Evolutionary conservation across 2,113 vertebrate species (phyloP), one percentile per base, ranked within the genome.

Genomic region (Ceyx margarethae): DNA sequence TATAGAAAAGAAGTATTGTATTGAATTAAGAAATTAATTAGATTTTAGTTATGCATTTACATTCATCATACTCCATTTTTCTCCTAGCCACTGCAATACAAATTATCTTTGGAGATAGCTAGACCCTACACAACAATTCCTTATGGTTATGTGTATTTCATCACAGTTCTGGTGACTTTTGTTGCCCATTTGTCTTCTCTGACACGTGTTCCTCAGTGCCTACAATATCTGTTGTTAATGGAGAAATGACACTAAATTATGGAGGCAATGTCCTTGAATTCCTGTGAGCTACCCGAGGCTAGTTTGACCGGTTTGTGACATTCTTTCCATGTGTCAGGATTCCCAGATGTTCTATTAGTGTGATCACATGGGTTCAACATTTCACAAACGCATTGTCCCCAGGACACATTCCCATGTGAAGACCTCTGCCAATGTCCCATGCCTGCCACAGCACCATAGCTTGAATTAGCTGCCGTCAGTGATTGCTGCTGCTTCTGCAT

Each of bases 21-120:
- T 94, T 81, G 56, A 93, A 94, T 96, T 93, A 83, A 95, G 81
- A 94, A 89, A 95, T 96, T 96, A 96, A 92, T 78, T 77, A 74
- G 72, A 35, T 93, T 91, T 92, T 89, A 87, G 72, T 93, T 93
- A 85, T 65, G 35, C n/a, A 31, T 92, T 93, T 89, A 37, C 46
- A 85, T 94, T 85, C 31, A 60, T 95, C 79, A 85, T 21, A 31
- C 28, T 74, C 81, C 28, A 51, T 71, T 93, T 95, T 94, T 77
- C 67, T 93, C 51, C 45, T 80, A 71, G 75, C 25, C 16, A 19
- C 29, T 25, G 23, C n/a, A 61, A 71, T 45, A 90, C 67, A 93
- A 92, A 94, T 92, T 48, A 65, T 62, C 13, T 60, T 71, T 82
- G 43, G 80, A 79, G 68, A 71, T 68, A 82, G 33, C 60, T 85